Evolutionary conservation across 2,113 vertebrate genomes (phyloP), one percentile per base, ranked within the genome.

Genomic region (Cephalopholis sonnerati): DNA sequence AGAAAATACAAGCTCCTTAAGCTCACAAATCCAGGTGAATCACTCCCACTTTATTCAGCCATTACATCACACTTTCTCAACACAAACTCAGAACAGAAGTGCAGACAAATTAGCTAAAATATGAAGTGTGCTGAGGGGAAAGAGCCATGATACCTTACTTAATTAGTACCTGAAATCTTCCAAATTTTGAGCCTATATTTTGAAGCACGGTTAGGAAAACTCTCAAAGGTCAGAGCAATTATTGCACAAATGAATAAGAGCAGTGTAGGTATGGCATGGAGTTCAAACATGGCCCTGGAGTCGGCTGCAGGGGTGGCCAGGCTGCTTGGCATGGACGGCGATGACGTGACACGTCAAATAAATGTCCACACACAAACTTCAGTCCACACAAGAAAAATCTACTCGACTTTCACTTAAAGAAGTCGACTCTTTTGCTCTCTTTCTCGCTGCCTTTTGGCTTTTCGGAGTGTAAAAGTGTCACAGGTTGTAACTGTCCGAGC

Each of bases 301-400:
- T 69, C 79, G 62, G 68, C 71, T 67, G 86, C 74, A 76, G 82
- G 80, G 89, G 92, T 81, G 89, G 89, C 84, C 89, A 58, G 79
- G 77, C 79, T 48, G 71, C 81, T 75, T 91, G 92, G 90, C 91
- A 68, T 63, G 48, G 41, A 12, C 17, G 7, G 78, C 77, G 54
- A 91, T 92, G 93, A 94, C 89, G 92, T 90, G 86, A 93, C 87
- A 77, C 74, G 83, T 93, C 93, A 91, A 93, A 92, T 93, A 92
- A 92, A 94, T 79, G 93, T 94, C 92, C 84, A 84, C 80, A 89
- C 76, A 78, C 85, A 84, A 81, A 71, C 75, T 70, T 78, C 55
- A 39, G 79, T 90, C 76, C 73, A 68, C 88, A 79, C 80, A 29
- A 89, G 76, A 84, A 64, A 83, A 84, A 80, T 63, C 77, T 57